Base-by-base conservation (phyloP, 2,888 invertebrate species). In the Ophion costatus region DNA sequence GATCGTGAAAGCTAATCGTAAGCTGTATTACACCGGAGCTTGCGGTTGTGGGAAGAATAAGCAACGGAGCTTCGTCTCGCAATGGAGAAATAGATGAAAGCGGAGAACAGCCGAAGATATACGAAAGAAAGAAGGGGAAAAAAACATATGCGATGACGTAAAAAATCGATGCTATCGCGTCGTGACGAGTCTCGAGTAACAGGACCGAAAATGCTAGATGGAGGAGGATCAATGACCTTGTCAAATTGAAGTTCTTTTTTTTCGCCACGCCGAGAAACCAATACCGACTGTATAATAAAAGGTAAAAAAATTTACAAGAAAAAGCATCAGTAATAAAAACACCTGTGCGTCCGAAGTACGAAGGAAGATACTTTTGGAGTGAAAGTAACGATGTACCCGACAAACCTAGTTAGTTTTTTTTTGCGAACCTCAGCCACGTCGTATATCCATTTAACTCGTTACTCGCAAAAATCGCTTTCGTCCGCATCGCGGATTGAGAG, bases 41-140 rank as follows among this genome's bases (percentile, higher is more conserved):
- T 61, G 73, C 80, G 56, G 63, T 61, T 22, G 11, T 33, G 24
- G 73, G 33, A 78, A 80, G 45, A 69, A 74, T 51, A 17, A 42
- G 38, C 42, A 57, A 67, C 61, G 17, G 33, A 33, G 64, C 57
- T 61, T 45, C 6, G 20, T 59, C 59, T 9, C 20, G 59, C 22
- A 59, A 22, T 45, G 66, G 71, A 22, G 69, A 20, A 57, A 79
- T 11, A 38, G 29, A 64, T 38, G 22, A 42, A 77, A 22, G 82
- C 80, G 81, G 80, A 82, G 71, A 64, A 80, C 70, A 79, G 76
- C 51, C 51, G 33, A 45, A 45, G 59, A 71, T 75, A 14, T 59
- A 24, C 11, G 57, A 4, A 42, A 73, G 42, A 38, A 61, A 29
- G 29, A 61, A n/a, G n/a, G n/a, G n/a, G n/a, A 63, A 70, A 70